Percentiles rank a stretch among this genome's conserved stretches.
Evolutionary conservation across 2,797 vertebrate species (phyloP).

Genomic region (Choloepus didactylus): DNA sequence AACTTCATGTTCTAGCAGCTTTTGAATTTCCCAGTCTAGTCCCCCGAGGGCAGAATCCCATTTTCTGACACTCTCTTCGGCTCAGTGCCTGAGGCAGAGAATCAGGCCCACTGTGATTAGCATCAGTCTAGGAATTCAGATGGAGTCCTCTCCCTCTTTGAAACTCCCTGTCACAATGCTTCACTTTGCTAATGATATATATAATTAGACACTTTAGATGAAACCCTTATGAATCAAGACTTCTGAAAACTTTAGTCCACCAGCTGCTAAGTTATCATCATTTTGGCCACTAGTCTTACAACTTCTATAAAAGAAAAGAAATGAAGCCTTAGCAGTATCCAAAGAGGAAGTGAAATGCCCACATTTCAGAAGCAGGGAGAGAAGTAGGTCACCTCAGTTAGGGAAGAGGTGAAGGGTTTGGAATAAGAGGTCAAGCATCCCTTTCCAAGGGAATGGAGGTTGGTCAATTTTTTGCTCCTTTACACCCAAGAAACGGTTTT

Average conservation of each 20-base stretch:
- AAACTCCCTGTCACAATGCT: not conserved
- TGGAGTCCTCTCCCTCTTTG: not conserved
- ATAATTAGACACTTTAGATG: constrained; percentile 30
- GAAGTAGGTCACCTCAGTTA: not conserved
- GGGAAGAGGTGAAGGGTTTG: not conserved
- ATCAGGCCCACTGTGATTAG: constrained; percentile 10
- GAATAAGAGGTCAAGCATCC: not conserved
- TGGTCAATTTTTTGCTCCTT: not conserved
- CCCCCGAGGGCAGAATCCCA: constrained; percentile 45
- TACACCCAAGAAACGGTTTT: not conserved
- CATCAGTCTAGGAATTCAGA: constrained; percentile 40
- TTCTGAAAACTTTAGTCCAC: not conserved
- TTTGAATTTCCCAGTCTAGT: constrained; percentile 65
- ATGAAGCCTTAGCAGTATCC: not conserved
- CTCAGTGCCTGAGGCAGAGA: constrained; percentile 23
- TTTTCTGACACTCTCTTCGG: constrained; percentile 48
- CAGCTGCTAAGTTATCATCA: constrained; percentile 11
- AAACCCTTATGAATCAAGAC: constrained; percentile 17
- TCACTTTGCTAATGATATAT: constrained; percentile 29
- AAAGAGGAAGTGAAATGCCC: not conserved
- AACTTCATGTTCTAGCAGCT: constrained; percentile 66
- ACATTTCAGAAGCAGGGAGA: not conserved
- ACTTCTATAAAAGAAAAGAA: constrained; percentile 28
- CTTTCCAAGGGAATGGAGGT: not conserved
- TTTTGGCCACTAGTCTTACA: not conserved